A percentile compares a stretch with the other conserved stretches of the same genome.
Evolutionary conservation across 2,888 invertebrate species (phyloP).

Genomic region (Hetaerina titia): DNA sequence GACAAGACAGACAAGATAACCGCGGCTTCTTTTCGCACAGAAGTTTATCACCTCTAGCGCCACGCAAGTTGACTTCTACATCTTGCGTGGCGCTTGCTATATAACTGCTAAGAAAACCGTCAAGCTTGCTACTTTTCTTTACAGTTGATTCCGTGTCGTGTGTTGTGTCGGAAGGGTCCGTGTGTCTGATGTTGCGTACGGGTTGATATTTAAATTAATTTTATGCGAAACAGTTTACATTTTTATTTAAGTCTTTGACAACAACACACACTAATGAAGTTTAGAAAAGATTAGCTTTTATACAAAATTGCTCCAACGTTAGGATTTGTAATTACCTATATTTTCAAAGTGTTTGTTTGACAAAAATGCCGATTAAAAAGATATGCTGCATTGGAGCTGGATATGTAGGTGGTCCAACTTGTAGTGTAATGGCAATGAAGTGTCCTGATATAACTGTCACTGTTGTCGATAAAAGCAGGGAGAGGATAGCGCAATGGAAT

Average conservation of each 20-base stretch:
- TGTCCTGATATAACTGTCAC: conserved; percentile 97
- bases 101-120: neutral
- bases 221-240: neutral
- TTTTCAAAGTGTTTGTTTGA: conserved; percentile 3
- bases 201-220: neutral
- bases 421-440: conserved; percentile 97
- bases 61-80: neutral
- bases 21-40: neutral
- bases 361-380: conserved; percentile 86
- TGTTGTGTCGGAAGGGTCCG: neutral
- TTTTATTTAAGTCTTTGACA: neutral
- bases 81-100: too few species aligned
- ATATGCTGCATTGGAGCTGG: conserved; percentile 99
- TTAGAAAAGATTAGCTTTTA: neutral
- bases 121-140: neutral
- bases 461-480: conserved; percentile 95
- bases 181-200: neutral
- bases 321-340: neutral
- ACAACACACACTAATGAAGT: neutral
- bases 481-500: conserved; percentile 98
- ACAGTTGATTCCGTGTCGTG: neutral
- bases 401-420: conserved; percentile 99
- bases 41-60: conserved; percentile 21
- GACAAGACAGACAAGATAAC: neutral
- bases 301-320: neutral